These are phyloP conservation scores for Cheirogaleus medius DNA, from an alignment of 2,113 vertebrate genomes.

Conservation along the genomic window DNA sequence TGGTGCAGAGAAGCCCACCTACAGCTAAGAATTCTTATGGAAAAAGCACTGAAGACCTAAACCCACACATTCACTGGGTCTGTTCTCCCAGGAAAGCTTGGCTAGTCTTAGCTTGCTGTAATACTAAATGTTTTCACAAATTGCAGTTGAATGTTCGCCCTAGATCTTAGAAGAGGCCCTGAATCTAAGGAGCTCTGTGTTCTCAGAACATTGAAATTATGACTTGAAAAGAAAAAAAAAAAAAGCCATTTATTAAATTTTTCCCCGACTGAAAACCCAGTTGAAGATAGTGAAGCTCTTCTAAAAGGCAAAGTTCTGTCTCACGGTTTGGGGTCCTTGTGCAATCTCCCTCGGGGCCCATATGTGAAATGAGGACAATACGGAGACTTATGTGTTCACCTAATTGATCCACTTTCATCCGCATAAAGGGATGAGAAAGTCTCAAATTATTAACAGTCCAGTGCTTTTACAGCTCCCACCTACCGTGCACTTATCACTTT, in stretches of 20 bases:
- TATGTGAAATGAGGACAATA: constrained; percentile 65
- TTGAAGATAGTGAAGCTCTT: constrained; percentile 25
- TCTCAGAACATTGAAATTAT: constrained; percentile 20
- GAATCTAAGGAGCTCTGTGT: background rate
- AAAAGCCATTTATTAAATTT: background rate
- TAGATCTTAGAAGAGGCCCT: background rate
- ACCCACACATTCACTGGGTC: background rate
- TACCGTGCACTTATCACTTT: constrained; percentile 48
- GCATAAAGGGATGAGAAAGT: constrained; percentile 70
- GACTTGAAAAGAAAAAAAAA: background rate
- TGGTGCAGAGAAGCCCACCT: background rate
- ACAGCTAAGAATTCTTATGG: background rate
- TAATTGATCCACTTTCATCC: constrained; percentile 70
- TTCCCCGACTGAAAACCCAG: background rate
- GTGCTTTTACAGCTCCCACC: constrained; percentile 77
- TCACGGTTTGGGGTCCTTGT: background rate
- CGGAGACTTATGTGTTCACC: constrained; percentile 38
- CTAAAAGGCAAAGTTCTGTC: background rate
- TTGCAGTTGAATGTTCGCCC: background rate
- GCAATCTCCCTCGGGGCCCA: constrained; percentile 29
- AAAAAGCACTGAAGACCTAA: background rate
- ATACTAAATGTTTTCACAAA: background rate
- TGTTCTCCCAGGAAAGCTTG: background rate
- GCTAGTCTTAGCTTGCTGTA: background rate
- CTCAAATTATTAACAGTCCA: constrained; percentile 77